A percentile compares a stretch with the other conserved stretches of the same genome.
Conservation (phyloP, 2,113 vertebrate genomes). For the Phaethon lepturus region DNA sequence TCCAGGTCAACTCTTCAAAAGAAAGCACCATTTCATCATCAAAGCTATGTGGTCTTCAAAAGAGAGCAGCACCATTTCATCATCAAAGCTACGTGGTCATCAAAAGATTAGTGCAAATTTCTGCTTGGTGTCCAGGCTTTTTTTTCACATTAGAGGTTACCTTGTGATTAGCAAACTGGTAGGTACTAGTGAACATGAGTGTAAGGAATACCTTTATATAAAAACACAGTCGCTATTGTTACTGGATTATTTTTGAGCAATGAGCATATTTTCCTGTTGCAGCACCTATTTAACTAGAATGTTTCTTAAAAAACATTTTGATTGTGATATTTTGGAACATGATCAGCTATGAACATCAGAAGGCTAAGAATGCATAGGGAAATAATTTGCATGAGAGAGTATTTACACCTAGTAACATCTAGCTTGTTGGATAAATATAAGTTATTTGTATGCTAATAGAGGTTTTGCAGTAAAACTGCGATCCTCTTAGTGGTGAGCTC, state of each 20-base stretch:
- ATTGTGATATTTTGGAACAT: not conserved
- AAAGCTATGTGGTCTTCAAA: too few species aligned
- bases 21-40: too few species aligned
- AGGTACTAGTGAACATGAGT: not conserved
- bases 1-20: not conserved
- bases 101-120: not conserved
- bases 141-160: not conserved
- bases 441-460: not conserved
- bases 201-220: not conserved
- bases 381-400: not conserved
- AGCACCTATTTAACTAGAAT: not conserved
- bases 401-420: not conserved
- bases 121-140: not conserved
- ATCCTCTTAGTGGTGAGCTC: not conserved
- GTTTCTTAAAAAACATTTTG: not conserved
- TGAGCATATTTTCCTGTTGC: not conserved
- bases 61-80: not conserved
- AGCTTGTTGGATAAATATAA: not conserved
- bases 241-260: not conserved
- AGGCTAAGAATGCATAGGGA: not conserved
- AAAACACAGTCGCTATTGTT: not conserved
- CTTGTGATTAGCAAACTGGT: not conserved
- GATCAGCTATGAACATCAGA: not conserved
- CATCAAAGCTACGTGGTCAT: not conserved
- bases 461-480: not conserved